Evolutionary conservation across 53 echinoderm and acorn worm species (phyloP), one percentile per base, ranked within the genome.

Genomic region (Actinopyga echinites): DNA sequence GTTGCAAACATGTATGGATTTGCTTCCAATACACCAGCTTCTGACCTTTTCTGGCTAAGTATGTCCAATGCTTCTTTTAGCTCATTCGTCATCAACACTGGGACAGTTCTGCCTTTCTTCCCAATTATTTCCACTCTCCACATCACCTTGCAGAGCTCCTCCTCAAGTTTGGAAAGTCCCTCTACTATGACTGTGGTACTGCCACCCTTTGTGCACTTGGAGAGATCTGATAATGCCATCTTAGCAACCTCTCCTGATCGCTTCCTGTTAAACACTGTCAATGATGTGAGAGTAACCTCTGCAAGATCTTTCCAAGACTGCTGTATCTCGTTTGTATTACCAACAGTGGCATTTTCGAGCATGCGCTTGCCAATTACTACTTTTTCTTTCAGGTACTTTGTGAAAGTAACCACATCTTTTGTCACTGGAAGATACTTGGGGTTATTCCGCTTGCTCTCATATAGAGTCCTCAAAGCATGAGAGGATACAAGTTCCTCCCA

Each of bases 161-260:
- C 60, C 37, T 93, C 91, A 79, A 77, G 85, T 35, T 83, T 82
- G 36, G 94, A 86, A 24, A 93, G 71, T 15, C 81, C 87, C 69
- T 79, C 87, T 54, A 81, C 85, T 49, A 88, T 4, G 5, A 90
- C 74, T 26, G 33, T 30, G 25, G 49, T 66, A 37, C 37, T 37
- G 40, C 83, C 84, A 31, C 91, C 91, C 55, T 55, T 49, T 7
- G 56, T 30, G 35, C 64, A 54, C 38, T 93, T 93, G 15, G 64
- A 62, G 21, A 74, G 35, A 74, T 94, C 84, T 55, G 57, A 10
- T 36, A 89, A 20, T 53, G 58, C 88, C 89, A 94, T 91, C 80
- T 84, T 91, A 8, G 89, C 86, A n/a, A 94, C 89, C 34, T 94
- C 91, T 4, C 91, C 95, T 2, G 87, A 86, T 12, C 95, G 20